phyloP scores from a whole-genome alignment of 2,113 vertebrate genomes.

The Catharus minimus region DNA sequence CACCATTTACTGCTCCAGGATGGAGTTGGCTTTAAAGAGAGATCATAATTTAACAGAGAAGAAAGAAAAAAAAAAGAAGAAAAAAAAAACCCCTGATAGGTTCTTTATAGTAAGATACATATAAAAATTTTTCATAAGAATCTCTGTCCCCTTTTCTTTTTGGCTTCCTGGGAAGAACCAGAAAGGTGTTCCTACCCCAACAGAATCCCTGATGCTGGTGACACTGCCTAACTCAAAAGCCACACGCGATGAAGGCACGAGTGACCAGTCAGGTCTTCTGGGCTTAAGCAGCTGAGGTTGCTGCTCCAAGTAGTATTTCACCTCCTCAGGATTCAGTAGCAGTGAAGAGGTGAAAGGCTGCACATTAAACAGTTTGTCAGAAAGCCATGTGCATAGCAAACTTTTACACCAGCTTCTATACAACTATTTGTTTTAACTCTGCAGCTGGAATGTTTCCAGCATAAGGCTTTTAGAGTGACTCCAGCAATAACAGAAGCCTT shows the following conservation, averaged over 20 bases:
- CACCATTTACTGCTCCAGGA: conserved; percentile 64
- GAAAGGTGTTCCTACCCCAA: conserved; percentile 60
- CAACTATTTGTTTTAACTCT: conserved; percentile 69
- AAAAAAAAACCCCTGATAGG: conserved; percentile 34
- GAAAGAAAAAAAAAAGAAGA: neutral
- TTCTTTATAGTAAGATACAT: conserved; percentile 74
- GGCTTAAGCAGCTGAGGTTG: conserved; percentile 55
- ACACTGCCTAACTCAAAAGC: conserved; percentile 72
- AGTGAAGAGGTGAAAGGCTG: conserved; percentile 77
- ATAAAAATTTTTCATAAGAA: conserved; percentile 74
- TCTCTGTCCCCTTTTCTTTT: conserved; percentile 68
- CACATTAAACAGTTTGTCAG: conserved; percentile 71
- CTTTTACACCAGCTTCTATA: conserved; percentile 72
- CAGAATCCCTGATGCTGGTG: conserved; percentile 73
- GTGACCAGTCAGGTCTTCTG: conserved; percentile 69
- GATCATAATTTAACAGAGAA: conserved; percentile 62
- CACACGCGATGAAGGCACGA: conserved; percentile 68
- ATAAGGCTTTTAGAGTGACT: conserved; percentile 83
- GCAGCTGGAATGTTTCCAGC: conserved; percentile 74
- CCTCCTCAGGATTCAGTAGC: conserved; percentile 65
- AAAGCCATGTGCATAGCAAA: conserved; percentile 73
- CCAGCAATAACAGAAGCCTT: conserved; percentile 79
- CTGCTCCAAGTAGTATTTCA: conserved; percentile 61
- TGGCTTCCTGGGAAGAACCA: conserved; percentile 69
- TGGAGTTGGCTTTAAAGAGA: conserved; percentile 72